These are phyloP conservation scores for Ophraella communa DNA, from an alignment of 2,888 invertebrate species.

Conservation along the genomic window DNA sequence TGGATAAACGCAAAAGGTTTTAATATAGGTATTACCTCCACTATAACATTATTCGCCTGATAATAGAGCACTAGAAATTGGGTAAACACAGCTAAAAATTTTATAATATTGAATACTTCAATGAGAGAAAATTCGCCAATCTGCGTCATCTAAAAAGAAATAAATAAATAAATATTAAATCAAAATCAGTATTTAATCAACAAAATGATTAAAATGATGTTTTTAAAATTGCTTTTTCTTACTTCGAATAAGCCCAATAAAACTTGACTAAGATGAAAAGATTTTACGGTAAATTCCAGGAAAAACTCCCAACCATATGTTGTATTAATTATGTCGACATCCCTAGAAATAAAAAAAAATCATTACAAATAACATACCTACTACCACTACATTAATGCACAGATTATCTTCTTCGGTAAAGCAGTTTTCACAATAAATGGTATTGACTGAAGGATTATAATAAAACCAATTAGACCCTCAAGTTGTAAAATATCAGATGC, in stretches of 20 bases:
- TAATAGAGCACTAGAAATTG: not conserved
- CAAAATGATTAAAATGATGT: not conserved
- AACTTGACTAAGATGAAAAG: conserved; percentile 1
- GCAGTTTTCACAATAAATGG: too few relatives aligned
- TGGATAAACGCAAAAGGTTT: too few relatives aligned
- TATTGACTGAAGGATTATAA: too few relatives aligned
- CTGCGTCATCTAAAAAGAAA: not conserved
- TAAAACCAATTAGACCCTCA: too few relatives aligned
- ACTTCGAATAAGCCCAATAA: not conserved
- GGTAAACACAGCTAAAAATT: not conserved
- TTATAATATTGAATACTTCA: not conserved
- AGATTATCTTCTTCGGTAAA: too few relatives aligned
- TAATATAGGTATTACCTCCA: too few relatives aligned
- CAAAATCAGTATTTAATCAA: too few relatives aligned
- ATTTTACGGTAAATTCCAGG: conserved; percentile 3
- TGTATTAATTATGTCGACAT: not conserved
- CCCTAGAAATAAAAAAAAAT: not conserved
- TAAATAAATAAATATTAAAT: too few relatives aligned
- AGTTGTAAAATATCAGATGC: too few relatives aligned
- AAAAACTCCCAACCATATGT: not conserved
- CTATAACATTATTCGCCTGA: not conserved
- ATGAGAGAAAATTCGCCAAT: too few relatives aligned
- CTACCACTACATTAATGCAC: too few relatives aligned
- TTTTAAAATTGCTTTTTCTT: not conserved
- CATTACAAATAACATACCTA: too few relatives aligned